Conservation (phyloP, 2,888 invertebrate species). For the Mantis religiosa region DNA sequence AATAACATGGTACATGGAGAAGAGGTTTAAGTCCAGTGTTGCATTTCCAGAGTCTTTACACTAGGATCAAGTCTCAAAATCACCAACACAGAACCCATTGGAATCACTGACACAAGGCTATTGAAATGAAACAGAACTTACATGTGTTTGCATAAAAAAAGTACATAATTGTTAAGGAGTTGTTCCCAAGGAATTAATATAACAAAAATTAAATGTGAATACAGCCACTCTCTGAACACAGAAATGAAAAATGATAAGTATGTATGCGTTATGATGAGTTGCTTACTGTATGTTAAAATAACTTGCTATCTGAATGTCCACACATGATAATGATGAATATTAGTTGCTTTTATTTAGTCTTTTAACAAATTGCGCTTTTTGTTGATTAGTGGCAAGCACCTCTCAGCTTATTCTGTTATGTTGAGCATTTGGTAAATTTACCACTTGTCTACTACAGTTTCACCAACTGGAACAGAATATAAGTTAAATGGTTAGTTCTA, state of each 20-base stretch:
- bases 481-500: slow-evolving; percentile 1
- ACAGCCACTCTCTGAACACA: slow-evolving; percentile 7
- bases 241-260: not conserved
- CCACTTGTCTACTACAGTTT: slow-evolving; percentile 29
- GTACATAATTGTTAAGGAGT: slow-evolving; percentile 10
- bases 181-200: slow-evolving; percentile 1
- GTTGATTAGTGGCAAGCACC: slow-evolving; percentile 23
- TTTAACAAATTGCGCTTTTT: not conserved
- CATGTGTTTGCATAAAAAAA: not conserved
- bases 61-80: slow-evolving; percentile 1
- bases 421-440: slow-evolving; percentile 9
- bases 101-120: not conserved
- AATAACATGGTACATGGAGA: slow-evolving; percentile 2
- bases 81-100: not conserved
- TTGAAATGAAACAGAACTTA: not conserved
- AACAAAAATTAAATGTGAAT: not conserved
- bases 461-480: slow-evolving; percentile 29
- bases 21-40: slow-evolving; percentile 1
- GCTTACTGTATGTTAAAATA: not conserved
- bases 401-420: slow-evolving; percentile 5
- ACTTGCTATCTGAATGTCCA: not conserved
- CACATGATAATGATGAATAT: not conserved
- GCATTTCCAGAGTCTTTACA: not conserved
- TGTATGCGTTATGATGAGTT: not conserved
- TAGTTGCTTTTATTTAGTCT: not conserved